A percentile compares a stretch with the other conserved stretches of the same genome.
phyloP scores from a whole-genome alignment of 2,888 invertebrate species.

The Acanthopleura granulata region DNA sequence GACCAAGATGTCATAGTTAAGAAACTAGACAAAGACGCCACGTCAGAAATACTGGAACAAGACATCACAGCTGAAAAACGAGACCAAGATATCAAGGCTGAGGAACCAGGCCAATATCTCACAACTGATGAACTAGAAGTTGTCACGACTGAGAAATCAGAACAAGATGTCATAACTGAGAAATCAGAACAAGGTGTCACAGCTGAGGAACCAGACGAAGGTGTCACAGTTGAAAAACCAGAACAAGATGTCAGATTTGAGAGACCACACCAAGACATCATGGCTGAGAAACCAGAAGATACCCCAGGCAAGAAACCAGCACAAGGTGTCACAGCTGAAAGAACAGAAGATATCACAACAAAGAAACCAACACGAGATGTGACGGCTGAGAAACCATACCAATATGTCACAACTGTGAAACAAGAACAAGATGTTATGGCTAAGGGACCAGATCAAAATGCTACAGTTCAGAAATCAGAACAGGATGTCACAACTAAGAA shows the following conservation, averaged over 20 bases:
- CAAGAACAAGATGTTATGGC: no score
- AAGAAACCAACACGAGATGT: background rate
- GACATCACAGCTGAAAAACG: background rate
- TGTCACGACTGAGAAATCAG: no score
- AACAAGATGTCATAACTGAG: no score
- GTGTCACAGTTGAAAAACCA: background rate
- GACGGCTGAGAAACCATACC: no score
- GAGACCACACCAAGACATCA: background rate
- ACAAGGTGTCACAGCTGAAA: background rate
- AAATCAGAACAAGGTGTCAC: no score
- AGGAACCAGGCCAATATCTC: no score
- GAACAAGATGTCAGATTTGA: background rate
- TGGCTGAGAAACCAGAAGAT: background rate
- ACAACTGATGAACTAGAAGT: no score
- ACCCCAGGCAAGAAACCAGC: background rate
- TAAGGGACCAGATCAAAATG: background rate
- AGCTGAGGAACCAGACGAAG: background rate
- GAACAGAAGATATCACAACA: background rate
- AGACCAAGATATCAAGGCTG: background rate
- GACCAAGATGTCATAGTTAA: no score
- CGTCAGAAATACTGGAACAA: background rate
- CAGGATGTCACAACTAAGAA: background rate
- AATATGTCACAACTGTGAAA: no score
- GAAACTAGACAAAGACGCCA: no score
- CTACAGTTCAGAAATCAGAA: background rate